Base-by-base conservation (phyloP, 1,140 invertebrate genomes). In the Bombyx mandarina region DNA sequence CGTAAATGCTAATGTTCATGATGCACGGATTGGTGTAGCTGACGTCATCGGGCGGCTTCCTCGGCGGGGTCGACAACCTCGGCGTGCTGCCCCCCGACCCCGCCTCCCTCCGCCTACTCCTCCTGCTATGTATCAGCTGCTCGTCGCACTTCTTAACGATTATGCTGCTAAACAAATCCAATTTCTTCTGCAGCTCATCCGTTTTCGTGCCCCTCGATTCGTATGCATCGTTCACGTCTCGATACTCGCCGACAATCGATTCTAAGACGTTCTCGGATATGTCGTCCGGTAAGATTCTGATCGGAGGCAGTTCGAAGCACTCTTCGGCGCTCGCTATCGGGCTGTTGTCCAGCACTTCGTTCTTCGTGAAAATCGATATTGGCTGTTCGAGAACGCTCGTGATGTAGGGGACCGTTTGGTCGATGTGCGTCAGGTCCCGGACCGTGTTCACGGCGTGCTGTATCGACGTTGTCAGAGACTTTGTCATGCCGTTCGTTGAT, bases 401-500 rank as follows among this genome's bases (percentile, higher is more conserved):
- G 57, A 83, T 75, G 71, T 82, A 80, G 0, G 82, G 79, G 8
- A 73, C 72, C 0, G 75, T 77, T 52, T 75, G 75, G 52, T 86
- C 80, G 10, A 82, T 60, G 58, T 75, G 76, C 7, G 83, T 73
- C 6, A 85, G 60, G 52, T 86, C 84, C 8, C 79, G 72, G n/a
- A 87, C 77, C 0, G 85, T 83, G 62, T 77, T 86, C 35, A 88
- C 82, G 2, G 85, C 85, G 50, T 82, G 73, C 61, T 88, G 84
- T 22, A 88, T 56, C 0, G 84, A 86, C 5, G 77, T 75, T 6
- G 80, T 81, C 12, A 87, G 65, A 7, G 86, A 88, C 63, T 81
- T 88, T 44, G 79, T 81, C 86, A 88, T 88, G 55, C 79, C 49
- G 58, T 72, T 81, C 53, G 72, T 56, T 45, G 79, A 73, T 57